Base-by-base conservation (phyloP, 2,888 invertebrate genomes). In the Caenorhabditis angaria region DNA sequence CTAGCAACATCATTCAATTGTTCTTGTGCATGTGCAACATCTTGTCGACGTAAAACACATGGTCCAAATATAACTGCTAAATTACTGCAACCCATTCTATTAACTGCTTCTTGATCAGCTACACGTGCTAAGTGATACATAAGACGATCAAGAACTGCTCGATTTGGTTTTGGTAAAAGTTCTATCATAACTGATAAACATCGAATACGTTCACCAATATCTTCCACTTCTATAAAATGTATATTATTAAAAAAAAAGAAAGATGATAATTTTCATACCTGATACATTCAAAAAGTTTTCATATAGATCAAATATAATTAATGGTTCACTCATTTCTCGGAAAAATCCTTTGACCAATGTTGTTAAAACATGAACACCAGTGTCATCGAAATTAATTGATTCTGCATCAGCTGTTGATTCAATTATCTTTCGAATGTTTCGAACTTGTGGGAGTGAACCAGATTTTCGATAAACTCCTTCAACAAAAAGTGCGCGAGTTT, bases 31-130 rank as follows among this genome's bases (percentile, higher is more conserved):
- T 80, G 80, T n/a, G 76, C 76, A 24, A 92, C 90, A 88, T 94
- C 92, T 89, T 93, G 93, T 77, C 94, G 94, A 83, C 95, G 91
- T 78, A 96, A 90, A 71, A 96, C 93, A 89, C 95, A 95, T 57
- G 96, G 95, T 53, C 95, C 95, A 89, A 95, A 96, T 77, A 96
- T 94, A 82, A 95, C 94, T 61, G 95, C 94, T 80, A 96, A 89
- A 61, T 94, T 93, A 87, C 93, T 93, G 0, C 94, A 92, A 65
- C 93, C 93, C 96, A 96, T 96, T 80, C 94, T 90, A 89, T 95
- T 96, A 77, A 92, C 92, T 76, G 92, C 91, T 89, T 95, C 94
- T 69, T 84, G 83, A 54, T 81, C 80, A 5, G 85, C 87, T 66
- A 88, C 91, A 89, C 91, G 91, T 41, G 95, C 94, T 83, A 95